Conservation (phyloP, 2,113 vertebrate species). For the Urocitellus parryii region DNA sequence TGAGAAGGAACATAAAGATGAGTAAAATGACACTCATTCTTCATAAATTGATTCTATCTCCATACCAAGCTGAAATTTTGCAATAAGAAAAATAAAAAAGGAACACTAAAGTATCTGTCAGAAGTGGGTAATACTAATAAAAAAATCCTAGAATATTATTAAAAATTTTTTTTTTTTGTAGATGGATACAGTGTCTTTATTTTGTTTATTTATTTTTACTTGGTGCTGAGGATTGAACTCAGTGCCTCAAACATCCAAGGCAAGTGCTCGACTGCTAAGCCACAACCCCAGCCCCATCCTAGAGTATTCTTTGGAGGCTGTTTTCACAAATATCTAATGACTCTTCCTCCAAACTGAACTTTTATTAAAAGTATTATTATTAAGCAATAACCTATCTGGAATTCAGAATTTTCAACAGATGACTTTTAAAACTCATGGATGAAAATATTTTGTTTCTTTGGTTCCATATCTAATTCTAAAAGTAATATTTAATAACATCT, state of each 20-base stretch:
- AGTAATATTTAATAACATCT: constrained; percentile 56
- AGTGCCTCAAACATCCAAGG: too few species aligned
- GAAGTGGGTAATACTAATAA: constrained; percentile 1
- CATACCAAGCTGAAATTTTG: not conserved
- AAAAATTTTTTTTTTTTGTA: too few species aligned
- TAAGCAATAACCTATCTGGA: constrained; percentile 19
- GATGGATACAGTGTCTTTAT: too few species aligned
- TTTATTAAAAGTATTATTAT: constrained; percentile 6
- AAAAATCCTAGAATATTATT: not conserved
- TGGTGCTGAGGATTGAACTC: too few species aligned
- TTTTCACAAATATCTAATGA: constrained; percentile 37
- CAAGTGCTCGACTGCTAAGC: too few species aligned
- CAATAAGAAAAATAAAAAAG: constrained; percentile 15
- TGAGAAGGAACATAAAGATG: constrained; percentile 22
- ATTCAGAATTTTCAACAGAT: constrained; percentile 56
- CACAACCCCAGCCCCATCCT: not conserved
- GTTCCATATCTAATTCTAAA: constrained; percentile 59
- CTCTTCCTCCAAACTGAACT: constrained; percentile 3
- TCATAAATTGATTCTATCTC: constrained; percentile 28
- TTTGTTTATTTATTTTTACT: too few species aligned
- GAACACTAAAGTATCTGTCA: not conserved
- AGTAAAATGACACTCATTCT: not conserved
- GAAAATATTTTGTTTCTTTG: constrained; percentile 44
- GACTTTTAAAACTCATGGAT: constrained; percentile 49
- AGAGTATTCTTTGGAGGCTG: not conserved